Percentiles rank a stretch among this genome's conserved stretches.
Evolutionary conservation across 2,888 invertebrate genomes (phyloP).

Genomic region (Belgica antarctica): DNA sequence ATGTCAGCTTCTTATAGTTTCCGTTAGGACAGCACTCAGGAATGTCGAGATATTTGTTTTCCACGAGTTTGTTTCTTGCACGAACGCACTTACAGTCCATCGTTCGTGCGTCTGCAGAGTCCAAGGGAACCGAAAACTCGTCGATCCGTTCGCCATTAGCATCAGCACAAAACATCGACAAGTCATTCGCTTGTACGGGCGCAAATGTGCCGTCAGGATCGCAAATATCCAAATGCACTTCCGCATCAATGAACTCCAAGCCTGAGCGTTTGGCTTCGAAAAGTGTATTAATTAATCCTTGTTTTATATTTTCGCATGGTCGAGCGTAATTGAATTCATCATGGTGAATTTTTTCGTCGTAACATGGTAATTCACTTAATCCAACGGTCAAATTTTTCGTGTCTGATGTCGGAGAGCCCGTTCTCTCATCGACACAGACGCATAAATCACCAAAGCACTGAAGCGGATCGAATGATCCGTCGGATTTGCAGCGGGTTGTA

Average conservation of each 20-base stretch:
- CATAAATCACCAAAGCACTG: conserved; percentile 64
- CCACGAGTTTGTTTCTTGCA: conserved; percentile 56
- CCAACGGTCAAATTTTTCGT: conserved; percentile 50
- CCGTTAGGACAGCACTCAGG: conserved; percentile 65
- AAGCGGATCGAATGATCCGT: conserved; percentile 67
- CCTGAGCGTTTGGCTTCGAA: conserved; percentile 50
- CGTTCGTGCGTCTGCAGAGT: conserved; percentile 52
- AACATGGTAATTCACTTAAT: conserved; percentile 55
- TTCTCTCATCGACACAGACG: conserved; percentile 59
- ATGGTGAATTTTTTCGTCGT: conserved; percentile 52
- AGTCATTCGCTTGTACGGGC: conserved; percentile 53
- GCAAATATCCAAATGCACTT: conserved; percentile 54
- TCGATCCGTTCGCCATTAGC: conserved; percentile 59
- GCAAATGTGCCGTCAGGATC: conserved; percentile 58
- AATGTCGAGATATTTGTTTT: conserved; percentile 53
- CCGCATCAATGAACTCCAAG: conserved; percentile 50
- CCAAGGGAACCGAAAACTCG: conserved; percentile 55
- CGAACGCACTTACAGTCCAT: conserved; percentile 68
- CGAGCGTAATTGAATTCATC: conserved; percentile 51
- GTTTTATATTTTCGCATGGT: conserved; percentile 53
- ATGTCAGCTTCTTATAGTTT: conserved; percentile 62
- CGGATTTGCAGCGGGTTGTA: conserved; percentile 62
- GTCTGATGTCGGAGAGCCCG: conserved; percentile 54
- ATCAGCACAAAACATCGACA: conserved; percentile 60
- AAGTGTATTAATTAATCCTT: conserved; percentile 50